Conservation (phyloP, 1,140 invertebrate genomes). For the Aplysia californica region DNA sequence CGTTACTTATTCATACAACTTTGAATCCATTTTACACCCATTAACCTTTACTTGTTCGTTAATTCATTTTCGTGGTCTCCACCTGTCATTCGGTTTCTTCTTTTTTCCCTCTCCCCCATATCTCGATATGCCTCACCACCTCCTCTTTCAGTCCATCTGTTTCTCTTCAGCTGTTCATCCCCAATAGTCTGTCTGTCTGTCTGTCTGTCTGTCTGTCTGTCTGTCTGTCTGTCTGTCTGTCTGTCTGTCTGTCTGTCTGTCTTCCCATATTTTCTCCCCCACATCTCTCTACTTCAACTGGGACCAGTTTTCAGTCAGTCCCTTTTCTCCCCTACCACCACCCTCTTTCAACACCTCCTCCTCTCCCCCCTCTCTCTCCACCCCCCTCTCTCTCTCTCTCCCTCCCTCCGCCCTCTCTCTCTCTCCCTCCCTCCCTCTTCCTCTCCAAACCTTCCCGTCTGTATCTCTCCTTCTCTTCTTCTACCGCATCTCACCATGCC, state of each 20-base stretch:
- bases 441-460: not conserved
- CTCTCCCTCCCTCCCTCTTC: not conserved
- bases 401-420: not conserved
- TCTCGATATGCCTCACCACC: not conserved
- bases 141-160: not conserved
- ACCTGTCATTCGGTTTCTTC: too few relatives aligned
- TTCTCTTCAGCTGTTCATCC: not conserved
- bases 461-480: too few relatives aligned
- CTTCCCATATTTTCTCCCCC: too few relatives aligned
- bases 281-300: not conserved
- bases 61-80: too few relatives aligned
- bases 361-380: not conserved
- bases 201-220: not conserved
- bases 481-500: too few relatives aligned
- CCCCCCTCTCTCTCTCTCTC: not conserved
- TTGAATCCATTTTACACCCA: too few relatives aligned
- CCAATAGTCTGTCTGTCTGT: not conserved
- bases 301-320: not conserved
- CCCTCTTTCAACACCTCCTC: not conserved
- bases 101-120: not conserved
- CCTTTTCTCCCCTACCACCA: not conserved
- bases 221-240: not conserved
- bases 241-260: too few relatives aligned
- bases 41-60: too few relatives aligned
- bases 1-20: too few relatives aligned